Base-by-base conservation (phyloP, 2,797 vertebrate species). In the Chelidonichthys spinosus region DNA sequence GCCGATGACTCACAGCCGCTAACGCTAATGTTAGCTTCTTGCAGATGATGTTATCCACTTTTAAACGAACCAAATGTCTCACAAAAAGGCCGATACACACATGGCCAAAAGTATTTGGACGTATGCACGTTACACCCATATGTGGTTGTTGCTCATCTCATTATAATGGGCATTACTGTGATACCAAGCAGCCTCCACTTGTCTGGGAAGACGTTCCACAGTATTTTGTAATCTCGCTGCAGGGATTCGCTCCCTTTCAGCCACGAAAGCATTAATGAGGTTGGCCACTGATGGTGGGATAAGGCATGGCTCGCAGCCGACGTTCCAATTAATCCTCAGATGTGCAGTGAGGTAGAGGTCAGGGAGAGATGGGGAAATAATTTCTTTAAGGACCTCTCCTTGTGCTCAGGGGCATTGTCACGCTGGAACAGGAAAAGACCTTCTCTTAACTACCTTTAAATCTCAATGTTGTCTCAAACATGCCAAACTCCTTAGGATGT, bases 271-370 rank as follows among this genome's bases (percentile, higher is more conserved):
- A 33, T 55, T 17, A 52, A 13, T 35, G 25, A 70, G 42, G 32
- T 55, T 53, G 10, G n/a, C 17, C 36, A 43, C 5, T 65, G 42
- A 76, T 64, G 33, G 53, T 33, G 17, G n/a, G n/a, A 49, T 36
- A 33, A 60, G 47, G 44, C 49, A 54, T 56, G n/a, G 25, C 33
- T 49, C 1, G 0, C 53, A 78, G 67, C 53, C 58, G 68, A 53
- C 40, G 25, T 33, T 39, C 37, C 53, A 63, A 14, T 69, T 63
- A 5, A 61, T 74, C 55, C 11, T 13, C 55, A 80, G 11, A 46
- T 43, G 50, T 17, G 81, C 42, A 50, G 14, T 49, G 37, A 59
- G 58, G 63, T 75, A 54, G 39, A 72, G 64, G 42, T 36, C 65
- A 53, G 35, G 7, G 50, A 7, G 33, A 43, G 35, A 7, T 32